A percentile compares a stretch with the other conserved stretches of the same genome.
Evolutionary conservation across 2,113 vertebrate genomes (phyloP).

Genomic region (Megaleporinus macrocephalus): DNA sequence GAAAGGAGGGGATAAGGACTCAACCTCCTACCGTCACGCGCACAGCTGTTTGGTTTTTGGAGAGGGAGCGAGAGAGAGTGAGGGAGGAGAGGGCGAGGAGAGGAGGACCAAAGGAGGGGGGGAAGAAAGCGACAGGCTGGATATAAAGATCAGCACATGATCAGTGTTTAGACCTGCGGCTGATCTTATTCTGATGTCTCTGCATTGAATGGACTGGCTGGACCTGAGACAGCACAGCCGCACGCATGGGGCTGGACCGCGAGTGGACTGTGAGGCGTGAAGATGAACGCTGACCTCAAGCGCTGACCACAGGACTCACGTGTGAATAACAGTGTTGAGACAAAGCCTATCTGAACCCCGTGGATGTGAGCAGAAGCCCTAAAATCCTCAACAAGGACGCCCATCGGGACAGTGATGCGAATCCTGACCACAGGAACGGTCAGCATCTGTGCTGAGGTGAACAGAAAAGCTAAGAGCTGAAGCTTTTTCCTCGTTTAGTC

Average conservation of each 20-base stretch:
- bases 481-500: too few species aligned
- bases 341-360: too few species aligned
- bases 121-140: constrained; percentile 35
- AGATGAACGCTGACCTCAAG: neutral
- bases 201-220: neutral
- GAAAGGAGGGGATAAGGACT: neutral
- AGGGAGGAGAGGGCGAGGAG: constrained; percentile 51
- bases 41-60: constrained; percentile 56
- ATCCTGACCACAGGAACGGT: constrained; percentile 3
- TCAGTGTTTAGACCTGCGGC: neutral
- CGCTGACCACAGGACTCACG: too few species aligned
- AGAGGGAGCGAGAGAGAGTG: constrained; percentile 34
- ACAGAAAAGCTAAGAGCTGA: neutral
- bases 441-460: neutral
- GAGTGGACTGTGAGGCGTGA: too few species aligned
- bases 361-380: too few species aligned
- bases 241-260: neutral
- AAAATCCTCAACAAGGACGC: too few species aligned
- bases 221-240: constrained; percentile 16
- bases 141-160: neutral
- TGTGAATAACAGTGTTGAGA: too few species aligned
- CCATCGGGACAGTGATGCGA: too few species aligned
- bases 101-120: constrained; percentile 12
- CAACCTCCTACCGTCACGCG: constrained; percentile 23
- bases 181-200: neutral